Base-by-base conservation (phyloP, 2,888 invertebrate genomes). In the Hydraecia micacea region DNA sequence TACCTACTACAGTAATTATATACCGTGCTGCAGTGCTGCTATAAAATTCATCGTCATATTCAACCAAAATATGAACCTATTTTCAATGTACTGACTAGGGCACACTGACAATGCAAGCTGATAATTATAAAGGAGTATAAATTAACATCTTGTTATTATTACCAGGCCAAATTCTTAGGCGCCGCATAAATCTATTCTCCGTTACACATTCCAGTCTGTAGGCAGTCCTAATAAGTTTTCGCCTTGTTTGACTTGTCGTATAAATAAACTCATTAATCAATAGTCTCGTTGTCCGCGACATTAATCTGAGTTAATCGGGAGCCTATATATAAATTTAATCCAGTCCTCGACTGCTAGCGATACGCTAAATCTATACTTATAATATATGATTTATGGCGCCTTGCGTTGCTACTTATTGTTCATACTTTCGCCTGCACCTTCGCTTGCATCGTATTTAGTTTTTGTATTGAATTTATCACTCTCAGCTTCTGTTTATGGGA, bases 231-330 rank as follows among this genome's bases (percentile, higher is more conserved):
- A 87, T 87, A 85, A 80, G 80, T 87, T 89, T 77, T 75, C 88
- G 83, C 88, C 77, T 82, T 86, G 88, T 89, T 88, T 80, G 87
- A 89, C 84, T 80, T 84, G 86, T 79, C 73, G 79, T 76, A 83
- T 89, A 88, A 82, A 86, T 89, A 89, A 83, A 73, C 76, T 77
- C 88, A 88, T 89, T 88, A 88, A 84, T 88, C 86, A 88, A 80
- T 84, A 72, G 75, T 66, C 77, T 84, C 62, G 80, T 78, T 89
- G 88, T 88, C 82, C 73, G 42, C 80, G 73, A 85, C 81, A 81
- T 88, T 88, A 85, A 88, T 88, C 80, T 87, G 70, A 63, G 76
- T 78, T 86, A 76, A 88, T 85, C 82, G 60, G 73, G 68, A 79
- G 68, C 69, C 81, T 85, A 85, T 85, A 78, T 82, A 85, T 86